Evolutionary conservation across 2,888 invertebrate genomes (phyloP).

Genomic region (Zelleria hepariella): DNA sequence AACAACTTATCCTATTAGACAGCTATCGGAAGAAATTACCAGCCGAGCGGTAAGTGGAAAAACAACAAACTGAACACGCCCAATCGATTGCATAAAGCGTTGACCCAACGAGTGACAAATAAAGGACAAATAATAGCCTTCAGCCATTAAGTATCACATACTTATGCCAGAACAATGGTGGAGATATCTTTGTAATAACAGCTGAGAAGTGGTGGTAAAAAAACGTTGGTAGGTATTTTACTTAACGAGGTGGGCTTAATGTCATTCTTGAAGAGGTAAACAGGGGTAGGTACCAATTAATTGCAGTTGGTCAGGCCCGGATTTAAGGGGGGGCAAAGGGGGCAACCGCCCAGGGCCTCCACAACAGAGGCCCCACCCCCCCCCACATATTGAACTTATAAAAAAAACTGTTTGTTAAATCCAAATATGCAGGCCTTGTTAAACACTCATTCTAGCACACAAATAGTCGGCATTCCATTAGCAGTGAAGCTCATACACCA

Average conservation of each 20-base stretch:
- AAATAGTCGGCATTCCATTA: too few relatives aligned
- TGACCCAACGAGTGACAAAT: neutral
- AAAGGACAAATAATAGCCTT: neutral
- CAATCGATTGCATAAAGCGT: neutral
- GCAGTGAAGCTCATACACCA: too few relatives aligned
- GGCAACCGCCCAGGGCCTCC: too few relatives aligned
- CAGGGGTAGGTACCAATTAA: neutral
- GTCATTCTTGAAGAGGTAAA: neutral
- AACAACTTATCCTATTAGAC: neutral
- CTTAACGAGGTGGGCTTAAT: neutral
- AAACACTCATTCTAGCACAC: too few relatives aligned
- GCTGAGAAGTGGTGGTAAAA: neutral
- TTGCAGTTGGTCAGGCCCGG: neutral
- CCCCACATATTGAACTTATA: too few relatives aligned
- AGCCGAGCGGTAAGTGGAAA: neutral
- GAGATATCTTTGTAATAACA: neutral
- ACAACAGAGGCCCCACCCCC: too few relatives aligned
- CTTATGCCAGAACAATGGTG: neutral
- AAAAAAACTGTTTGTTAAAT: too few relatives aligned
- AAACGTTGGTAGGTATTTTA: neutral
- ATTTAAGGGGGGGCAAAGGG: too few relatives aligned
- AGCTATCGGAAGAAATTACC: neutral
- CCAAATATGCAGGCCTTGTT: too few relatives aligned
- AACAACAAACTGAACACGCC: neutral
- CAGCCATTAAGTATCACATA: neutral